phyloP scores from a whole-genome alignment of 2,888 invertebrate species.

The Tetrapedia diversipes region DNA sequence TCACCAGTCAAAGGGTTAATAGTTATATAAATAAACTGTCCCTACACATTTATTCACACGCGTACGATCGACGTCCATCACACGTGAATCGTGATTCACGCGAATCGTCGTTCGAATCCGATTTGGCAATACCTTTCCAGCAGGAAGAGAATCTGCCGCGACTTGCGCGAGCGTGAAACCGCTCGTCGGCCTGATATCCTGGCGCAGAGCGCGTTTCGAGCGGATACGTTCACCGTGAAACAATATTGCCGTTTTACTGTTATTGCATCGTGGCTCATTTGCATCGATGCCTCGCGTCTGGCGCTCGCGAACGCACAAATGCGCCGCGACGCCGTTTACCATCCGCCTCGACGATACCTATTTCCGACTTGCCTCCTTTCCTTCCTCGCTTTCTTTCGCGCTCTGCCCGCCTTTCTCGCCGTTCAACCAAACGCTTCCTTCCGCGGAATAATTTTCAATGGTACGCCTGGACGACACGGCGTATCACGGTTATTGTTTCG shows the following conservation, averaged over 20 bases:
- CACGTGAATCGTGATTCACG: no score
- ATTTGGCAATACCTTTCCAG: conserved; percentile 34
- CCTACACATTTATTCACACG: no score
- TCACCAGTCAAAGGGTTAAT: no score
- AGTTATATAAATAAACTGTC: no score
- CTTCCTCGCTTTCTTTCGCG: conserved; percentile 21
- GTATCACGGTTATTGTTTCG: conserved; percentile 35
- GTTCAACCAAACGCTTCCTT: conserved; percentile 44
- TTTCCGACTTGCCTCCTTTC: background rate
- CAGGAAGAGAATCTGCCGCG: conserved; percentile 33
- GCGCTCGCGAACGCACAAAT: conserved; percentile 39
- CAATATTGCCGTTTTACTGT: conserved; percentile 68
- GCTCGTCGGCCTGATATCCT: no score
- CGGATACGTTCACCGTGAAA: conserved; percentile 52
- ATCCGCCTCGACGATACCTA: background rate
- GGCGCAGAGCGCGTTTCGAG: conserved; percentile 39
- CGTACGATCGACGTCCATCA: no score
- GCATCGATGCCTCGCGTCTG: conserved; percentile 36
- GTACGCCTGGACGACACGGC: conserved; percentile 36
- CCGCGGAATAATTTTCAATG: conserved; percentile 64
- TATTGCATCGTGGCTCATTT: conserved; percentile 56
- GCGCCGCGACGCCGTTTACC: conserved; percentile 19
- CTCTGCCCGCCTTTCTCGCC: no score
- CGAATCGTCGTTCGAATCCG: no score
- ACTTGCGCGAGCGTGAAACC: no score